Conservation (phyloP, 2,888 invertebrate genomes). For the Aphodius granarius region DNA sequence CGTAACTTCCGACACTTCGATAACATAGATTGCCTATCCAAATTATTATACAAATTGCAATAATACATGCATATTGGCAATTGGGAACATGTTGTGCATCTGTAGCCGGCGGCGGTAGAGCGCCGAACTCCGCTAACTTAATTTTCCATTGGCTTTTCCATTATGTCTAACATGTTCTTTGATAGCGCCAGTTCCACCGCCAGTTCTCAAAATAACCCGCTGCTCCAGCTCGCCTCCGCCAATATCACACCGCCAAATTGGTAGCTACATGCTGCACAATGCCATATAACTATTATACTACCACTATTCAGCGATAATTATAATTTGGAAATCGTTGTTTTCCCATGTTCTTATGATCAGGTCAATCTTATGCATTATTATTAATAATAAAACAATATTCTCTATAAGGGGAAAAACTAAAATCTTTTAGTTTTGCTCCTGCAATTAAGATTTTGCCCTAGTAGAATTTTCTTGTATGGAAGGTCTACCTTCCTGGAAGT, state of each 20-base stretch:
- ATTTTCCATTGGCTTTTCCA: slow-evolving; percentile 37
- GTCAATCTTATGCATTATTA: too few relatives aligned
- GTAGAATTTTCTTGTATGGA: not conserved
- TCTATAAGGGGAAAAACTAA: too few relatives aligned
- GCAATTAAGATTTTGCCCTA: too few relatives aligned
- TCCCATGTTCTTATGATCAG: not conserved
- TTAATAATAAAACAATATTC: too few relatives aligned
- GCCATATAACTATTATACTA: not conserved
- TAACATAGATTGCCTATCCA: slow-evolving; percentile 34
- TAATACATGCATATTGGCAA: slow-evolving; percentile 42
- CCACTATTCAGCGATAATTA: not conserved
- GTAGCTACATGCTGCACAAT: not conserved
- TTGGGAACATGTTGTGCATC: slow-evolving; percentile 36
- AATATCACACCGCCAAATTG: too few relatives aligned
- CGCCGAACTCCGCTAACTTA: slow-evolving; percentile 36
- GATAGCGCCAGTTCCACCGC: slow-evolving; percentile 2
- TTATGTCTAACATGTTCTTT: slow-evolving; percentile 29
- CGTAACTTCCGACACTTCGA: slow-evolving; percentile 26
- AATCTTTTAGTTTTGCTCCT: too few relatives aligned
- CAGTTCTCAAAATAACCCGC: not conserved
- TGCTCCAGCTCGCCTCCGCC: not conserved
- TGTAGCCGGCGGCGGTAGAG: slow-evolving; percentile 37
- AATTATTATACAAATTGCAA: slow-evolving; percentile 43
- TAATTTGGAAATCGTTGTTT: not conserved
- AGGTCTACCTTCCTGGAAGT: not conserved